Conservation (phyloP, 1,140 invertebrate genomes). For the Ips nitidus region DNA sequence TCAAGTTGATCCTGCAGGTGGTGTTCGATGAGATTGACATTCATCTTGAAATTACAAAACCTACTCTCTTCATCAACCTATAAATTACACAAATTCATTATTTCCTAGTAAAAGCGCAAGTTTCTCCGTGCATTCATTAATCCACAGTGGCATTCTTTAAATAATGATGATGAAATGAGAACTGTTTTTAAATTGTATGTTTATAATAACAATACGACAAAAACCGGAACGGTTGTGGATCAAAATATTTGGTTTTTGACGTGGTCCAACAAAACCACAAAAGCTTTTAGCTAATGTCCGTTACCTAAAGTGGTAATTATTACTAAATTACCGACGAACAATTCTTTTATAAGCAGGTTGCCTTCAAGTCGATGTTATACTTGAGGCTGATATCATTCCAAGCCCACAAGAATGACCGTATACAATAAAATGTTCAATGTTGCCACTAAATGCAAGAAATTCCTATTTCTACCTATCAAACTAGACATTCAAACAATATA, state of each 20-base stretch:
- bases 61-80: too few relatives aligned
- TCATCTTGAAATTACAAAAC: too few relatives aligned
- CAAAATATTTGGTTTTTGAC: too few relatives aligned
- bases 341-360: neutral
- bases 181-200: neutral
- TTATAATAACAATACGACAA: too few relatives aligned
- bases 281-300: too few relatives aligned
- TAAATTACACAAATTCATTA: neutral
- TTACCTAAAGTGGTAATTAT: neutral
- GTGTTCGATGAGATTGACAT: too few relatives aligned
- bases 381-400: constrained; percentile 28
- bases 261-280: too few relatives aligned
- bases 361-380: neutral
- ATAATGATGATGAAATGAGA: neutral
- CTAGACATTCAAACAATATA: too few relatives aligned
- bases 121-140: neutral
- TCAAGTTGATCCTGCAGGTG: too few relatives aligned
- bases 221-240: too few relatives aligned
- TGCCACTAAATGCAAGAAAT: constrained; percentile 5
- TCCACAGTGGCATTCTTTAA: neutral
- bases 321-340: neutral
- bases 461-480: neutral
- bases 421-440: neutral
- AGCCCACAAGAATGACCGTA: constrained; percentile 17
- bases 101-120: constrained; percentile 5